A percentile compares a stretch with the other conserved stretches of the same genome.
Evolutionary conservation across 2,113 vertebrate genomes (phyloP).

Genomic region (Calidris pugnax): DNA sequence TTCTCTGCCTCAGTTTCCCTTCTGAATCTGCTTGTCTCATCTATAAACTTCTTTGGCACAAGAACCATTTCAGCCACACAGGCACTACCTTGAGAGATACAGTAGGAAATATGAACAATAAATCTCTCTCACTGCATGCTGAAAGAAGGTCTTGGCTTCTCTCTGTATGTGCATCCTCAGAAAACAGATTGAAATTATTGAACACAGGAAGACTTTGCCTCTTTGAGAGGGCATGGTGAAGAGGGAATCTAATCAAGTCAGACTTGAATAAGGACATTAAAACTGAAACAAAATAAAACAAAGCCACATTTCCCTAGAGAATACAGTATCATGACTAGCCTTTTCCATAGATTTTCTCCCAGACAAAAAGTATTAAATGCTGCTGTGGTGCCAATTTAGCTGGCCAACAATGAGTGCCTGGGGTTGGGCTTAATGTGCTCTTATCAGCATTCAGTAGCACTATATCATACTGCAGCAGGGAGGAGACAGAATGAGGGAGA

Average conservation of each 20-base stretch:
- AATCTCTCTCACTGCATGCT: not conserved
- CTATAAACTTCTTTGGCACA: not conserved
- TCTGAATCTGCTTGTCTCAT: not conserved
- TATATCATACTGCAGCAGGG: not conserved
- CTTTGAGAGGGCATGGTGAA: not conserved
- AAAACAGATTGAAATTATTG: not conserved
- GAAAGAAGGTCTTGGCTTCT: not conserved
- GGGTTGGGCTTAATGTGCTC: not conserved
- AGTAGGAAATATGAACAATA: not conserved
- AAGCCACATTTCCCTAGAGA: not conserved
- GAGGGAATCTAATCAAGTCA: not conserved
- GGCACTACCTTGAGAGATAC: not conserved
- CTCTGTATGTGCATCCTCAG: not conserved
- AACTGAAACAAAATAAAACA: not conserved
- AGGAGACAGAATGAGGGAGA: not conserved
- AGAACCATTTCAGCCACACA: not conserved
- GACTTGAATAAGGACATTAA: not conserved
- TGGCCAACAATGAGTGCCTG: not conserved
- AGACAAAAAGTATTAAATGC: slow-evolving; percentile 3
- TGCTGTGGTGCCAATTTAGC: not conserved
- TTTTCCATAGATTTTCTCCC: not conserved
- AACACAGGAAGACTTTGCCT: not conserved
- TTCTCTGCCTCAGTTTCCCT: not conserved
- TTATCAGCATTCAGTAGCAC: slow-evolving; percentile 9
- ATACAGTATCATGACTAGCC: not conserved